Percentiles rank a stretch among this genome's conserved stretches.
These are phyloP conservation scores for Enteromius mattozi DNA, from an alignment of 2,797 vertebrate species.

Conservation along the genomic window DNA sequence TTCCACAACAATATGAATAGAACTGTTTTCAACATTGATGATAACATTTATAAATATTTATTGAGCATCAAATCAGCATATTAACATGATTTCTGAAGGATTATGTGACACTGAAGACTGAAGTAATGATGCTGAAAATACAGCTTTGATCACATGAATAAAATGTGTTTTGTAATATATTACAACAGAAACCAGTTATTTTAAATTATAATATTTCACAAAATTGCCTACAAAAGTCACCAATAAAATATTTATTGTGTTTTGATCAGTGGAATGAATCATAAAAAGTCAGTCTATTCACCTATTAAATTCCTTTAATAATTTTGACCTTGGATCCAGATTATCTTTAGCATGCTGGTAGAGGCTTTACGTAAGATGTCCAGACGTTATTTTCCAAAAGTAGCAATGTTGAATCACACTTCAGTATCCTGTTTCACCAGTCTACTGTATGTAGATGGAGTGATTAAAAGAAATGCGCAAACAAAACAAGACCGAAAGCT, in stretches of 20 bases:
- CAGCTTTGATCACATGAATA: not conserved
- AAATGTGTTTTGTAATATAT: not conserved
- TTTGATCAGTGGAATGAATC: not conserved
- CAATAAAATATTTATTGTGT: not conserved
- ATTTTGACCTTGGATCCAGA: not conserved
- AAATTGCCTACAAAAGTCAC: not conserved
- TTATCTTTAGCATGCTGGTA: not conserved
- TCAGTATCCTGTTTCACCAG: constrained; percentile 38
- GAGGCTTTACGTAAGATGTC: not conserved
- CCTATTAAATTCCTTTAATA: not conserved
- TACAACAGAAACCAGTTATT: not conserved
- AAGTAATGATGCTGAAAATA: not conserved
- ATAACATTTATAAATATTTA: not conserved
- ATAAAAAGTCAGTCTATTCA: not conserved
- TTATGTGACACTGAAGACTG: not conserved
- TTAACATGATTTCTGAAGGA: not conserved
- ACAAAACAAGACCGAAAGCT: not conserved
- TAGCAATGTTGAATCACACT: constrained; percentile 33
- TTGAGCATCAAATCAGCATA: not conserved
- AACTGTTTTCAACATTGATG: not conserved
- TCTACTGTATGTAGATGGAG: constrained; percentile 7
- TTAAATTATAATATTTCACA: not conserved
- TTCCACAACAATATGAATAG: not conserved
- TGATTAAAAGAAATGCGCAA: not conserved
- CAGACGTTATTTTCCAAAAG: constrained; percentile 6